A percentile compares a stretch with the other conserved stretches of the same genome.
Conservation (phyloP, 2,888 invertebrate genomes). For the Harmothoe impar region DNA sequence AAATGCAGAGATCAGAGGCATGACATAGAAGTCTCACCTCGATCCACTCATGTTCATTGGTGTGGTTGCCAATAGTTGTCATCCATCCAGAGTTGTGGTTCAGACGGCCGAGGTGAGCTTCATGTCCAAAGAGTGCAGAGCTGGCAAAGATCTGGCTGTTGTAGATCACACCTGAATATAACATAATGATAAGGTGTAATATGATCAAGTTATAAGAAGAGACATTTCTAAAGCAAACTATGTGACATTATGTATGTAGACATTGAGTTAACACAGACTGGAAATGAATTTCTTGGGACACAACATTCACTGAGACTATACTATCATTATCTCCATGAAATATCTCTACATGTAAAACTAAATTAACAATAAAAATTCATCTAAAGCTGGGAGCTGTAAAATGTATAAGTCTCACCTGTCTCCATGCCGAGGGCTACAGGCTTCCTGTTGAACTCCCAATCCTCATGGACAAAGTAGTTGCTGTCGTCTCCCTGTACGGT, state of each 20-base stretch:
- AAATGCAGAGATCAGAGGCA: too few species aligned
- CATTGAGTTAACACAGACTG: too few species aligned
- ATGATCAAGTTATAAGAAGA: too few species aligned
- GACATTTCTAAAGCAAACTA: too few species aligned
- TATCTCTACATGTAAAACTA: not conserved
- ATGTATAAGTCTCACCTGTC: slow-evolving; percentile 11
- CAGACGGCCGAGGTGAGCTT: slow-evolving; percentile 20
- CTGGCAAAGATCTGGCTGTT: slow-evolving; percentile 54
- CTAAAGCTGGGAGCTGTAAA: not conserved
- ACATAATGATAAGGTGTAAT: too few species aligned
- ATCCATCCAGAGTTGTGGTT: too few species aligned
- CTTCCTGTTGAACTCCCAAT: slow-evolving; percentile 57
- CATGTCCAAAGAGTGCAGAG: not conserved
- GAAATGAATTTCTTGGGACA: too few species aligned
- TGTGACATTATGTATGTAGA: too few species aligned
- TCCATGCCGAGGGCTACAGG: slow-evolving; percentile 62
- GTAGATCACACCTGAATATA: slow-evolving; percentile 58
- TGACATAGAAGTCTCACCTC: slow-evolving; percentile 2
- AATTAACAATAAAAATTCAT: not conserved
- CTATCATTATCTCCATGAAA: too few species aligned
- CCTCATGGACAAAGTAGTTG: slow-evolving; percentile 59
- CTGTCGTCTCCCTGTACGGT: slow-evolving; percentile 56
- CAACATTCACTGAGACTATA: too few species aligned
- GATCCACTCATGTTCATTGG: too few species aligned
- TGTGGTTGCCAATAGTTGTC: too few species aligned